Percentiles rank a stretch among this genome's conserved stretches.
Evolutionary conservation across 2,888 invertebrate species (phyloP).

Genomic region (Limnephilus lunatus): DNA sequence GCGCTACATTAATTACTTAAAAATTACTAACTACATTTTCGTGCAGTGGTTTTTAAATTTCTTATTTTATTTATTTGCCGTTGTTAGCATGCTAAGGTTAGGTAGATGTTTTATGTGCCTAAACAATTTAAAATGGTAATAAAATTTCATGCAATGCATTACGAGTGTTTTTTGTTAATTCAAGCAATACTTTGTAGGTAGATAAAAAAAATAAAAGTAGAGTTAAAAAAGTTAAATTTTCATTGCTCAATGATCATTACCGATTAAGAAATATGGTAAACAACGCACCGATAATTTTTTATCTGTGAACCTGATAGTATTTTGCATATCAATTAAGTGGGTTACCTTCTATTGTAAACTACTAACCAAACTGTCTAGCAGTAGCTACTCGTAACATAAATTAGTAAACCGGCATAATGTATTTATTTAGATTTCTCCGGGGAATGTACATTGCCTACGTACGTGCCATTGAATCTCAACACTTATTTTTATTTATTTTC

Average conservation of each 20-base stretch:
- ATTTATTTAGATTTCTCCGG: neutral
- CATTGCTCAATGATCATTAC: neutral
- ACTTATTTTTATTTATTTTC: neutral
- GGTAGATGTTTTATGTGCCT: neutral
- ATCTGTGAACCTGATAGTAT: neutral
- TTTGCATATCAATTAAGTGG: neutral
- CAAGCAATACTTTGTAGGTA: neutral
- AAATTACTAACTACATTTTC: neutral
- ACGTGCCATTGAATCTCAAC: neutral
- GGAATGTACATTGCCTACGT: neutral
- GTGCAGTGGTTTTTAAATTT: too few species aligned
- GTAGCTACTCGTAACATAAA: neutral
- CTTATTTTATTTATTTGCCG: neutral
- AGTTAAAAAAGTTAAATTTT: neutral
- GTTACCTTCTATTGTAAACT: neutral
- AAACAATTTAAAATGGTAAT: neutral
- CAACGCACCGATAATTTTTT: neutral
- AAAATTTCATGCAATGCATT: neutral
- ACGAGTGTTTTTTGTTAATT: neutral
- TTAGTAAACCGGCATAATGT: neutral
- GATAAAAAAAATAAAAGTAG: neutral
- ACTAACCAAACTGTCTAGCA: neutral
- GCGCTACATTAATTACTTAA: neutral
- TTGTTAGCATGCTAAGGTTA: neutral
- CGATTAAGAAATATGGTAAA: neutral